phyloP scores from a whole-genome alignment of 2,888 invertebrate species.

The Agonopterix alstromeriana region DNA sequence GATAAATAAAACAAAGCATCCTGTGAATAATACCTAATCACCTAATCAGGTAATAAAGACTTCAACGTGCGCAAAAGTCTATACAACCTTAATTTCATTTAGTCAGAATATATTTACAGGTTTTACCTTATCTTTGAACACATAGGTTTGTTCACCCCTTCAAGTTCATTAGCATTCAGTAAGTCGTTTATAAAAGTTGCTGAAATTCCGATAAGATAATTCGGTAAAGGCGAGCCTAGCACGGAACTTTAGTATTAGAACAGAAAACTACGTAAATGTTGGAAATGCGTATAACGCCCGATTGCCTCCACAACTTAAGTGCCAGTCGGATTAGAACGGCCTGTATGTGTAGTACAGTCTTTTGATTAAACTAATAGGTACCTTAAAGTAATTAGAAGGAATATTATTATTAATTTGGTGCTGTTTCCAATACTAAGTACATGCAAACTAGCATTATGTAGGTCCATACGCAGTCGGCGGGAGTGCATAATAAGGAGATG shows the following conservation, averaged over 20 bases:
- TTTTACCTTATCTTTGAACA: neutral
- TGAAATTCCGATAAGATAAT: constrained; percentile 24
- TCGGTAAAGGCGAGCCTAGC: constrained; percentile 26
- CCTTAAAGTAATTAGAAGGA: too few species aligned
- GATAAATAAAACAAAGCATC: too few species aligned
- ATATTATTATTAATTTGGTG: too few species aligned
- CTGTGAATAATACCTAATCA: too few species aligned
- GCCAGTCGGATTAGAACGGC: constrained; percentile 62
- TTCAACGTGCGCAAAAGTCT: too few species aligned
- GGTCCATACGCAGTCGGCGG: too few species aligned
- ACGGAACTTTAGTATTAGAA: constrained; percentile 42
- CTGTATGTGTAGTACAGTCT: constrained; percentile 44
- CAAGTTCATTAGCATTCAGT: constrained; percentile 15
- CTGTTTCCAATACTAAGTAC: too few species aligned
- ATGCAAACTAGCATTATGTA: too few species aligned
- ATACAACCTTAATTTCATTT: too few species aligned
- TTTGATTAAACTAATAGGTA: neutral
- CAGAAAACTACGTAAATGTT: constrained; percentile 59
- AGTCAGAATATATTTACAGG: too few species aligned
- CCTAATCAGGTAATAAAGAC: too few species aligned
- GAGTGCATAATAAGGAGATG: too few species aligned
- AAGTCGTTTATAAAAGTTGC: constrained; percentile 12
- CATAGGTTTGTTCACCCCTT: constrained; percentile 7
- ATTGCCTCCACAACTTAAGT: constrained; percentile 72
- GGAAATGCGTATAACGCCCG: constrained; percentile 57